Evolutionary conservation across 2,113 vertebrate genomes (phyloP).

Genomic region (Trachemys scripta): DNA sequence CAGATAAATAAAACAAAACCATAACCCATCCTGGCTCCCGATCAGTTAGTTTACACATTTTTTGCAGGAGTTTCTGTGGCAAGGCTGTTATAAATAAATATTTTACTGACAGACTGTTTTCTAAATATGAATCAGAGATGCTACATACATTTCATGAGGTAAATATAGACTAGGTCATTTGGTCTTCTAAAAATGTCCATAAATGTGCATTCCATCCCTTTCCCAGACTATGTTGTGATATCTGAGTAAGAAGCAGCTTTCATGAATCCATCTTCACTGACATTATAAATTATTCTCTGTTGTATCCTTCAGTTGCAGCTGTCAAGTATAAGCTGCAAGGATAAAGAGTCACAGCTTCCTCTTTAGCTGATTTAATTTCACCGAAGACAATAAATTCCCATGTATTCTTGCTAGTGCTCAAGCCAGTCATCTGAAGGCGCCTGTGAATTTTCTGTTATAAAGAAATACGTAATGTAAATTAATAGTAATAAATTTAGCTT

Average conservation of each 20-base stretch:
- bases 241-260: neutral
- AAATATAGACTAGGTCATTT: neutral
- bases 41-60: neutral
- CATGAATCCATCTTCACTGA: neutral
- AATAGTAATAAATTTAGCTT: neutral
- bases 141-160: neutral
- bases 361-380: neutral
- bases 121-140: neutral
- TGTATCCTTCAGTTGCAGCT: neutral
- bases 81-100: neutral
- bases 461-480: neutral
- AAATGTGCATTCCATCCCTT: neutral
- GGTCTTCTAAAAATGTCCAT: neutral
- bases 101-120: neutral
- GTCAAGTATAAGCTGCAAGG: neutral
- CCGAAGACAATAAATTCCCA: neutral
- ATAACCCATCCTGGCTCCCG: neutral
- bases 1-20: neutral
- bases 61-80: neutral
- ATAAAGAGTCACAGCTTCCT: neutral
- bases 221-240: neutral
- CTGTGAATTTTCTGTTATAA: neutral
- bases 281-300: neutral
- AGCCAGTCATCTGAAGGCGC: neutral
- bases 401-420: neutral